Evolutionary conservation across 2,888 invertebrate genomes (phyloP), one percentile per base, ranked within the genome.

Genomic region (Myathropa florea): DNA sequence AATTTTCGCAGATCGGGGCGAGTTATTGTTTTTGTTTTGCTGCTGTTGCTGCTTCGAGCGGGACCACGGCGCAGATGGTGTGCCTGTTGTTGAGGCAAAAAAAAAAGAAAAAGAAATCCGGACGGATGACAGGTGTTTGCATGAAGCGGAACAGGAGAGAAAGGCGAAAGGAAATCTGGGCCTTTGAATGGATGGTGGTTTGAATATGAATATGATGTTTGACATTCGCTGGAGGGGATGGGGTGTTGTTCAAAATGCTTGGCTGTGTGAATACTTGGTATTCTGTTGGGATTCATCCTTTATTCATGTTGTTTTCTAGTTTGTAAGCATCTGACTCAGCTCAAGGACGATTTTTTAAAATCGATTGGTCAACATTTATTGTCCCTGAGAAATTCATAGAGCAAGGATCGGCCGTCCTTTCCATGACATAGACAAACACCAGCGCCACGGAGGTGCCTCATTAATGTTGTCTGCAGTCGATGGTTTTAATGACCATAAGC

Each of bases 41-140:
- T 72, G 39, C 23, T 10, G 33, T 67, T 72, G 39, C 23, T 55
- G 55, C 36, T 12, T 46, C 28, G 24, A 71, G 9, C 10, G 39
- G 18, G 53, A 24, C 26, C 59, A 76, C 60, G 75, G 70, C 80
- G 76, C 84, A 84, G 80, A 53, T 84, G 83, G 70, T 57, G 46
- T 57, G 30, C 3, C 36, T 30, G 30, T 30, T 30, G 36, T 0
- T 60, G 23, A 46, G 21, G 60, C 23, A 7, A 46, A 46, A 46
- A n/a, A 26, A 65, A 60, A 39, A 57, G n/a, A n/a, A n/a, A n/a
- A n/a, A 61, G 10, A 12, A 61, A 67, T 53, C 67, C 80, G 55
- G 55, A 73, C 67, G 73, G 61, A 67, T 63, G 80, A 80, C 80
- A 80, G 80, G 80, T 80, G 80, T 67, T 67, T 57, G 64, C 24